Evolutionary conservation across 2,113 vertebrate genomes (phyloP).

Genomic region (Carlito syrichta): DNA sequence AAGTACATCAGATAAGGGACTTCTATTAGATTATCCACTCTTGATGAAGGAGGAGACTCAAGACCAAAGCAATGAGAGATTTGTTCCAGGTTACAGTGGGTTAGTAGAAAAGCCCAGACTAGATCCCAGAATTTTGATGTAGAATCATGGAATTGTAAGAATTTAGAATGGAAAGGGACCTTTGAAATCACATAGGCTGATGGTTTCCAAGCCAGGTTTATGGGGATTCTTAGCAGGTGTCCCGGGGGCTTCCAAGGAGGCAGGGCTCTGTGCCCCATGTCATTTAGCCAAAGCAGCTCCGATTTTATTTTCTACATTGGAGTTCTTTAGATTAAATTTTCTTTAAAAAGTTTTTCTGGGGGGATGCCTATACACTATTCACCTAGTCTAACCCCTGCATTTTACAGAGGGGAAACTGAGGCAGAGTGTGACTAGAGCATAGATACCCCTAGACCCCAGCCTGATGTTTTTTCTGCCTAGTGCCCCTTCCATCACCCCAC

Average conservation of each 20-base stretch:
- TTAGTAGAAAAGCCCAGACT: background rate
- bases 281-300: background rate
- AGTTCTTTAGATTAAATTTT: background rate
- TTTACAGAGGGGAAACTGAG: constrained; percentile 8
- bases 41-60: background rate
- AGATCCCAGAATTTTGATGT: background rate
- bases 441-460: background rate
- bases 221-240: background rate
- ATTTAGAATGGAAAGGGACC: background rate
- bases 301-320: background rate
- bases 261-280: background rate
- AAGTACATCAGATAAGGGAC: too few relatives aligned
- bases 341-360: background rate
- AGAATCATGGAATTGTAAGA: background rate
- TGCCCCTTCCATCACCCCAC: background rate
- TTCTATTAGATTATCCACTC: background rate
- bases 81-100: background rate
- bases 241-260: background rate
- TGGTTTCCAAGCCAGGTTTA: background rate
- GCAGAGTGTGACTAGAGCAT: background rate
- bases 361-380: background rate
- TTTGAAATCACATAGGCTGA: background rate
- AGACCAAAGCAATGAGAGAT: background rate
- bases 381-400: background rate
- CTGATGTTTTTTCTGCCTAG: background rate